Percentiles rank a stretch among this genome's conserved stretches.
Evolutionary conservation across 2,113 vertebrate genomes (phyloP).

Genomic region (Cariama cristata): DNA sequence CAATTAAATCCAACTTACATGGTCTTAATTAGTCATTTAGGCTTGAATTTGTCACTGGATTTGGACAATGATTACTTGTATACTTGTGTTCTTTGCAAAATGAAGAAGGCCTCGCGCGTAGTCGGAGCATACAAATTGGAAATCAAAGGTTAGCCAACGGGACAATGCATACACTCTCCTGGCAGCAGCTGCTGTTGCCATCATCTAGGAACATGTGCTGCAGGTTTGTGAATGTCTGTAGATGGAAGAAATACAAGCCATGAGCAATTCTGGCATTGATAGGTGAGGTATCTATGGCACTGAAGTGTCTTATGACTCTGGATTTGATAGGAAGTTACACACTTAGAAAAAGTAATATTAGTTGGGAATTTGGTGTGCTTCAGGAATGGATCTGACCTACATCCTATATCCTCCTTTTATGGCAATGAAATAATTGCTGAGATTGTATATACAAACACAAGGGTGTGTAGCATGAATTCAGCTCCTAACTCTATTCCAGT

Average conservation of each 20-base stretch:
- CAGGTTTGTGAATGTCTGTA: not conserved
- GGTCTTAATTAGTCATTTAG: not conserved
- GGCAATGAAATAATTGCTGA: not conserved
- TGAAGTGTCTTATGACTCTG: not conserved
- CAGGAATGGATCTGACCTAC: not conserved
- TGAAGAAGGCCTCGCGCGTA: not conserved
- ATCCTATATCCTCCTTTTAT: not conserved
- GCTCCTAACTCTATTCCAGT: not conserved
- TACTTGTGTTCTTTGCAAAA: not conserved
- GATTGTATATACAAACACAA: not conserved
- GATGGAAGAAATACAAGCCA: not conserved
- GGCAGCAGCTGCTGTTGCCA: not conserved
- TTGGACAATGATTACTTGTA: not conserved
- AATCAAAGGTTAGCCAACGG: not conserved
- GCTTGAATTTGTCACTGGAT: not conserved
- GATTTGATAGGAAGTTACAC: not conserved
- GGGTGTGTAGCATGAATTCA: not conserved
- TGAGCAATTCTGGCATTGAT: not conserved
- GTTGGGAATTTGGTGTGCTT: not conserved
- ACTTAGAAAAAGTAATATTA: accelerated
- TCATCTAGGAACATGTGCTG: not conserved
- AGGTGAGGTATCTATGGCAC: not conserved
- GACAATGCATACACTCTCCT: not conserved
- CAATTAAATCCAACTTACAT: not conserved
- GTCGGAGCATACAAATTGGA: not conserved